A percentile compares a stretch with the other conserved stretches of the same genome.
Evolutionary conservation across 2,113 vertebrate species (phyloP).

Genomic region (Hippocampus mohnikei): DNA sequence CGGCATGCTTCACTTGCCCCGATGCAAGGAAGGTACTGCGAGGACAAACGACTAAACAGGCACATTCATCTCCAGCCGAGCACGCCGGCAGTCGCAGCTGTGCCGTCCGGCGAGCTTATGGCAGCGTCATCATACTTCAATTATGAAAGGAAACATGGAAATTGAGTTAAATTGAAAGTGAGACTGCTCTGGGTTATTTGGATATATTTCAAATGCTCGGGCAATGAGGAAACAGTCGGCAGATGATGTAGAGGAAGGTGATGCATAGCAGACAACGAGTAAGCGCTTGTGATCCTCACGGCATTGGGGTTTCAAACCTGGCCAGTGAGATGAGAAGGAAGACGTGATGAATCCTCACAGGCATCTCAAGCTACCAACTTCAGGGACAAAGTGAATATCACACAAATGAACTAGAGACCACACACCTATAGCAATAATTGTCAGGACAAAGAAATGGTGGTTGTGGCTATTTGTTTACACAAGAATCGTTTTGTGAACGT

Average conservation of each 20-base stretch:
- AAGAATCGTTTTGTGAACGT: no score
- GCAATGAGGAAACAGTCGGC: background rate
- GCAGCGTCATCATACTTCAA: constrained; percentile 69
- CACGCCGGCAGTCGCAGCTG: constrained; percentile 60
- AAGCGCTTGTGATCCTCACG: constrained; percentile 67
- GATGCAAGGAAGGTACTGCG: constrained; percentile 72
- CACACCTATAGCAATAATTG: no score
- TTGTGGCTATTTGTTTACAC: no score
- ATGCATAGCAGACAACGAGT: background rate
- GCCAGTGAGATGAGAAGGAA: constrained; percentile 80
- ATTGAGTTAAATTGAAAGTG: constrained; percentile 43
- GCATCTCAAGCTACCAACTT: constrained; percentile 84
- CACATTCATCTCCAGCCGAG: constrained; percentile 63
- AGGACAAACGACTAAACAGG: constrained; percentile 69
- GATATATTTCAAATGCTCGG: constrained; percentile 12
- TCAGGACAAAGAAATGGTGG: no score
- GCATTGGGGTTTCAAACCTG: constrained; percentile 60
- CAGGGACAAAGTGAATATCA: constrained; percentile 54
- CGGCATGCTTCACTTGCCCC: constrained; percentile 81
- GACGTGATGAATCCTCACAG: constrained; percentile 64
- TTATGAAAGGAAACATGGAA: constrained; percentile 61
- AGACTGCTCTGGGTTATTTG: constrained; percentile 10
- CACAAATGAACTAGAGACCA: no score
- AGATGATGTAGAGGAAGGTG: background rate
- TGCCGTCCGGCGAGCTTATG: constrained; percentile 57